These are phyloP conservation scores for Diabrotica undecimpunctata DNA, from an alignment of 1,140 invertebrate genomes.

Conservation along the genomic window DNA sequence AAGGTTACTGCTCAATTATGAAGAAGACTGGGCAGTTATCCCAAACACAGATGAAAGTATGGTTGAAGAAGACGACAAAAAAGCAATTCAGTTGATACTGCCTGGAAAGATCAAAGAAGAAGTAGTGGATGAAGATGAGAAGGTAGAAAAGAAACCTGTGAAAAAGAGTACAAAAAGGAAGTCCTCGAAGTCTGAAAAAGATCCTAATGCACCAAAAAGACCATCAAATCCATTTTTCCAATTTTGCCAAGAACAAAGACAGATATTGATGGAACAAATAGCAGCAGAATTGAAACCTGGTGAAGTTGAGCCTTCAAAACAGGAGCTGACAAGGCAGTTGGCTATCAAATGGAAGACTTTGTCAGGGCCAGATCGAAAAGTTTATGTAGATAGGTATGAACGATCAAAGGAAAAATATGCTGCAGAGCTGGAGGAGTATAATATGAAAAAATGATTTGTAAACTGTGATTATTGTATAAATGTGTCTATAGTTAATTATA, in stretches of 20 bases:
- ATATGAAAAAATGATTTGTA: slow-evolving; percentile 41
- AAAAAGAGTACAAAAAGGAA: slow-evolving; percentile 53
- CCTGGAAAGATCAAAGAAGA: slow-evolving; percentile 44
- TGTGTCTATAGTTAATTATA: too few relatives aligned
- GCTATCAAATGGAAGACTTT: slow-evolving; percentile 71
- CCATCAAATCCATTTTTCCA: slow-evolving; percentile 78
- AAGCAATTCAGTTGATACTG: slow-evolving; percentile 37
- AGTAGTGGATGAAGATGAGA: slow-evolving; percentile 45
- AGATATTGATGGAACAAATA: slow-evolving; percentile 64
- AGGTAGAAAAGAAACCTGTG: slow-evolving; percentile 31
- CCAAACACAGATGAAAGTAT: slow-evolving; percentile 36
- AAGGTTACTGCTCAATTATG: slow-evolving; percentile 43
- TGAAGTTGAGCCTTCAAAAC: slow-evolving; percentile 66
- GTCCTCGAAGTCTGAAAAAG: slow-evolving; percentile 55
- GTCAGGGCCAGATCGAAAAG: slow-evolving; percentile 66
- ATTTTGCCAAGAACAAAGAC: slow-evolving; percentile 75
- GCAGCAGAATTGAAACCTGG: slow-evolving; percentile 55
- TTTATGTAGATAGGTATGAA: slow-evolving; percentile 76
- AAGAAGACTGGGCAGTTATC: slow-evolving; percentile 45
- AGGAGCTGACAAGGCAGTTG: slow-evolving; percentile 69
- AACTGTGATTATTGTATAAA: too few relatives aligned
- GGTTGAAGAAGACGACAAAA: slow-evolving; percentile 35
- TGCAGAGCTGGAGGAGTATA: slow-evolving; percentile 65
- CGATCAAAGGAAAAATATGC: slow-evolving; percentile 74
- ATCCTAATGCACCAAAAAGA: slow-evolving; percentile 74